Base-by-base conservation (phyloP, 1,140 invertebrate species). In the Temnothorax longispinosus region DNA sequence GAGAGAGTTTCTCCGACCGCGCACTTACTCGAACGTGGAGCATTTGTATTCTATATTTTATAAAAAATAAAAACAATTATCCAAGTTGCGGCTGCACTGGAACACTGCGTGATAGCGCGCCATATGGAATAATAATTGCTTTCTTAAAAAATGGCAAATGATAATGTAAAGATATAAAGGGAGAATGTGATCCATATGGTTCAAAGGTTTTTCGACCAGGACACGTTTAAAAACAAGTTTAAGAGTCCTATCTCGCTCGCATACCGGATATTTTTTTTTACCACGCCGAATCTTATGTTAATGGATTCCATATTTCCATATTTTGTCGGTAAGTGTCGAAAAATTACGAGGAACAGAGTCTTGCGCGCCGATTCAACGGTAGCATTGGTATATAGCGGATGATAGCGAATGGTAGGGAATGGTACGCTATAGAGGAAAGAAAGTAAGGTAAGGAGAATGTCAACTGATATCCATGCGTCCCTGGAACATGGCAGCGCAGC, bases 401-500 rank as follows among this genome's bases (percentile, higher is more conserved):
- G n/a, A 8, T 80, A 54, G 64, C 69, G 77, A 89, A 76, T 69
- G 56, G 35, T 67, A 67, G n/a, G 4, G 15, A 65, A n/a, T 41
- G 5, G 7, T 65, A 38, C 62, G 41, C 27, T 52, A 60, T 52
- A 60, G n/a, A 47, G 35, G 7, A 75, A 52, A 64, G 54, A 58
- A 87, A 82, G 27, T 27, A 27, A n/a, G 6, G 52, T 21, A 38
- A 72, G 27, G 71, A 56, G 64, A 41, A 41, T 81, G 69, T 82
- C 76, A 50, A 50, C 72, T 54, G 69, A 74, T 69, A 74, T 91
- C 88, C 62, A 47, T 50, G 76, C 75, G n/a, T 75, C 65, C 13
- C 72, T 67, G 60, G 56, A 87, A 80, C 77, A 91, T 82, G 89
- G 89, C 92, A 86, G 89, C 84, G 90, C 91, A 88, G 93, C 94